phyloP scores from a whole-genome alignment of 1,140 invertebrate genomes.

The Amphibalanus amphitrite region DNA sequence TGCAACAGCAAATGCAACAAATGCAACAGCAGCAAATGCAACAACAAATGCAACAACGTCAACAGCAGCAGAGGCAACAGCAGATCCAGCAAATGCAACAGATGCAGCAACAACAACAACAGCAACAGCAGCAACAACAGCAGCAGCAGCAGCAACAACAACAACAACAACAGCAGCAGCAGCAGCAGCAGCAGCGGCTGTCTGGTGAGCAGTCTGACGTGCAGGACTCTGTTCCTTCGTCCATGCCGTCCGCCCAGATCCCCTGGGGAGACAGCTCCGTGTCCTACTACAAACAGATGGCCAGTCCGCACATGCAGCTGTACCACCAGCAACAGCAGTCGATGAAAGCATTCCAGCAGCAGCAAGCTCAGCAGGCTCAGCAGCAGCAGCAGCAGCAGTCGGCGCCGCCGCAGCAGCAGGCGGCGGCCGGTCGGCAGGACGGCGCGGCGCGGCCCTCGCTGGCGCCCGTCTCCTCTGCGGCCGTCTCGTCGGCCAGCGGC shows the following conservation, averaged over 20 bases:
- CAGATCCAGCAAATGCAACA: background rate
- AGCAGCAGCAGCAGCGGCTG: background rate
- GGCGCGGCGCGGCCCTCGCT: background rate
- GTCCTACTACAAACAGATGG: slow-evolving; percentile 4
- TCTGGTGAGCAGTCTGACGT: background rate
- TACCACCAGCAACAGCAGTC: slow-evolving; percentile 1
- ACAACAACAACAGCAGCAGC: background rate
- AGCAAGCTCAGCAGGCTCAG: background rate
- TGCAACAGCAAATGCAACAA: slow-evolving; percentile 1
- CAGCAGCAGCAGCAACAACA: background rate
- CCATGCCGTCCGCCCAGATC: background rate
- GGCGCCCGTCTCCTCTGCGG: background rate
- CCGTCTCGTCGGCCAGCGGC: background rate
- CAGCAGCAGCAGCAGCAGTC: background rate
- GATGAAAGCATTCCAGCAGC: slow-evolving; percentile 2
- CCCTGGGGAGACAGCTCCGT: background rate
- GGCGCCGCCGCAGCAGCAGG: background rate
- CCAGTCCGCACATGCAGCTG: slow-evolving; percentile 4
- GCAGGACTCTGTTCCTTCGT: background rate
- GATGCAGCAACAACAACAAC: background rate
- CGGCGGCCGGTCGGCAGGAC: background rate
- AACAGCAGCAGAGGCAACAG: background rate
- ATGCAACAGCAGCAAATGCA: background rate
- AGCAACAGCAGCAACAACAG: slow-evolving; percentile 3
- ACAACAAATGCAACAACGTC: background rate